These are phyloP conservation scores for Epiblema foenella DNA, from an alignment of 2,888 invertebrate species.

Conservation along the genomic window DNA sequence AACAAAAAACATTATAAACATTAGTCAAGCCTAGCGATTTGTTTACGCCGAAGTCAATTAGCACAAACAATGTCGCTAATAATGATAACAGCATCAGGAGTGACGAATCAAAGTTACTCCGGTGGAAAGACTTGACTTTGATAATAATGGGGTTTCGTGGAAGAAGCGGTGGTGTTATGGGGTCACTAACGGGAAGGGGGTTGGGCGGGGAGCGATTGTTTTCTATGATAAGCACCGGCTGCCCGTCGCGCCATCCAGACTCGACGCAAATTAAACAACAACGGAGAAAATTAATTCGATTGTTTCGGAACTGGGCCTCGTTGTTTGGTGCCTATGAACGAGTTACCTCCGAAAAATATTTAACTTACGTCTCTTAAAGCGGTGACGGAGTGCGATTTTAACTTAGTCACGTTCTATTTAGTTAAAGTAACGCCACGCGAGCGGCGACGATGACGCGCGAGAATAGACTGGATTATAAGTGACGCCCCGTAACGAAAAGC, in stretches of 20 bases:
- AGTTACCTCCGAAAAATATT: constrained; percentile 77
- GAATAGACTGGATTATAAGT: constrained; percentile 68
- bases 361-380: constrained; percentile 62
- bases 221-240: constrained; percentile 83
- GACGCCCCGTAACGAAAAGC: constrained; percentile 67
- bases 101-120: constrained; percentile 82
- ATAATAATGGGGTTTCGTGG: constrained; percentile 80
- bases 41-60: constrained; percentile 75
- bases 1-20: constrained; percentile 75
- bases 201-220: constrained; percentile 73
- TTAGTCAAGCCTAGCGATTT: constrained; percentile 72
- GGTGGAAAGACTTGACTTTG: constrained; percentile 80
- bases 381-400: constrained; percentile 57
- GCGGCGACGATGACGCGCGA: constrained; percentile 67
- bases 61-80: constrained; percentile 77
- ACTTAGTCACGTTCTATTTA: constrained; percentile 62
- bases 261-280: constrained; percentile 84
- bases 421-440: constrained; percentile 56
- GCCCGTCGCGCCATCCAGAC: constrained; percentile 79
- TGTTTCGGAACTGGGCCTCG: constrained; percentile 81
- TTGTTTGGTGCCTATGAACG: constrained; percentile 71
- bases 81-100: constrained; percentile 77
- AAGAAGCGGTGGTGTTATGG: constrained; percentile 53
- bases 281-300: constrained; percentile 84
- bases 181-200: constrained; percentile 53